These are phyloP conservation scores for Oscheius sp. DNA, from an alignment of 2,888 invertebrate genomes.

Conservation along the genomic window DNA sequence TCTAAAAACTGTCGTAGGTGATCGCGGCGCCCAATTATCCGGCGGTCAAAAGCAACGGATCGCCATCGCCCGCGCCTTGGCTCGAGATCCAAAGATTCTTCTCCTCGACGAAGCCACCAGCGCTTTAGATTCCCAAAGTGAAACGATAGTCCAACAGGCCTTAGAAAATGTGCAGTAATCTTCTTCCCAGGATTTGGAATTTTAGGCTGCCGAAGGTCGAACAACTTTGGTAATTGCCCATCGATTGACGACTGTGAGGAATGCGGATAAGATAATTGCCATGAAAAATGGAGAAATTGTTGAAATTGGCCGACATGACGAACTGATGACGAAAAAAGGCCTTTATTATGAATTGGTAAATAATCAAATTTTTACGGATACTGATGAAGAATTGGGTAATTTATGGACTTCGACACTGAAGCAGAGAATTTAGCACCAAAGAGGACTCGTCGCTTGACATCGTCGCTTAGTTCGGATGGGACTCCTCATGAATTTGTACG, in stretches of 20 bases:
- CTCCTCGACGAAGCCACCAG: constrained; percentile 79
- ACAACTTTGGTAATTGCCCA: constrained; percentile 76
- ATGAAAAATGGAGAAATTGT: constrained; percentile 73
- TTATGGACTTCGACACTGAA: not conserved
- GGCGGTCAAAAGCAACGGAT: constrained; percentile 74
- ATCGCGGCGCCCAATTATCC: constrained; percentile 74
- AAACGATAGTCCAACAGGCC: constrained; percentile 81
- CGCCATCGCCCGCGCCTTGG: constrained; percentile 54
- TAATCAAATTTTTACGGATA: constrained; percentile 20
- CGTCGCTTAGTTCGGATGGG: constrained; percentile 9
- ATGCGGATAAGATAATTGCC: constrained; percentile 76
- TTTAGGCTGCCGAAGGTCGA: constrained; percentile 68
- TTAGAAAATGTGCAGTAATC: constrained; percentile 50
- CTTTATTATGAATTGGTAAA: constrained; percentile 24
- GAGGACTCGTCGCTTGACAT: not conserved
- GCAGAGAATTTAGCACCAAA: not conserved
- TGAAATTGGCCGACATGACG: constrained; percentile 12
- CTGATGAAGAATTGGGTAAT: not conserved
- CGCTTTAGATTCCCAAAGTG: constrained; percentile 83
- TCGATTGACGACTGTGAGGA: constrained; percentile 76
- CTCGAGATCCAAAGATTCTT: constrained; percentile 66
- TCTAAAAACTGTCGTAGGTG: constrained; percentile 73
- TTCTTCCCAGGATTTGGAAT: not conserved
- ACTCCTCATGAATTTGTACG: not conserved
- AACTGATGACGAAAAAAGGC: constrained; percentile 9